Evolutionary conservation across 2,797 vertebrate genomes (phyloP).

Genomic region (Xerus rutilus): DNA sequence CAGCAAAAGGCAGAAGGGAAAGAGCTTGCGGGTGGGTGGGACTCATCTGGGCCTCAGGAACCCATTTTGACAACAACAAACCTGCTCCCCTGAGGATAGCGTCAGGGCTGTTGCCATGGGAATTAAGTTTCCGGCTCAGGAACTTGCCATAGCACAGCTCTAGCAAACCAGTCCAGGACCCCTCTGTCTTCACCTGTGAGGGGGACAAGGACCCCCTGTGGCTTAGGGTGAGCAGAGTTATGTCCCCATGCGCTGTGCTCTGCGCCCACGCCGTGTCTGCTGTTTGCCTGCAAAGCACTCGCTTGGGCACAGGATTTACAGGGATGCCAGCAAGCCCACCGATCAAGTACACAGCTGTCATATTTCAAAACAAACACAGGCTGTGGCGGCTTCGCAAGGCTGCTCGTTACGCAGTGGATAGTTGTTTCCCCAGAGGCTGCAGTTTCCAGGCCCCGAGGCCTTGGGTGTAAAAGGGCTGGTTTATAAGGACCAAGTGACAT

Average conservation of each 20-base stretch:
- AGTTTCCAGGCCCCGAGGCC: background rate
- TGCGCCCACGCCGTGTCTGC: background rate
- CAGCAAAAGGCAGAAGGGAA: no score
- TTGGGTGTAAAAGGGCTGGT: background rate
- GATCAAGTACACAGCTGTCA: background rate
- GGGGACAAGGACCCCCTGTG: background rate
- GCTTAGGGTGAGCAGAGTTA: background rate
- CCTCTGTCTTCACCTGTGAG: background rate
- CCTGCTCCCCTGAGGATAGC: no score
- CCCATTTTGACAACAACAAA: no score
- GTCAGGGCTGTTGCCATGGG: background rate
- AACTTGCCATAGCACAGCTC: background rate
- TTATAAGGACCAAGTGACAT: rapidly evolving
- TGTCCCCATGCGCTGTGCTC: rapidly evolving
- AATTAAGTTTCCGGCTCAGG: background rate
- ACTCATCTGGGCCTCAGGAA: no score
- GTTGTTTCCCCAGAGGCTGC: background rate
- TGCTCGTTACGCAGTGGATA: rapidly evolving
- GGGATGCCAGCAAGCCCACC: background rate
- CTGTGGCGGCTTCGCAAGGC: background rate
- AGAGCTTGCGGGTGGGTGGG: no score
- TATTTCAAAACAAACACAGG: background rate
- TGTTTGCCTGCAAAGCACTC: background rate
- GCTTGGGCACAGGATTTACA: background rate
- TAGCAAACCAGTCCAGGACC: background rate